Evolutionary conservation across 2,888 invertebrate species (phyloP).

Genomic region (Teinopalpus imperialis): DNA sequence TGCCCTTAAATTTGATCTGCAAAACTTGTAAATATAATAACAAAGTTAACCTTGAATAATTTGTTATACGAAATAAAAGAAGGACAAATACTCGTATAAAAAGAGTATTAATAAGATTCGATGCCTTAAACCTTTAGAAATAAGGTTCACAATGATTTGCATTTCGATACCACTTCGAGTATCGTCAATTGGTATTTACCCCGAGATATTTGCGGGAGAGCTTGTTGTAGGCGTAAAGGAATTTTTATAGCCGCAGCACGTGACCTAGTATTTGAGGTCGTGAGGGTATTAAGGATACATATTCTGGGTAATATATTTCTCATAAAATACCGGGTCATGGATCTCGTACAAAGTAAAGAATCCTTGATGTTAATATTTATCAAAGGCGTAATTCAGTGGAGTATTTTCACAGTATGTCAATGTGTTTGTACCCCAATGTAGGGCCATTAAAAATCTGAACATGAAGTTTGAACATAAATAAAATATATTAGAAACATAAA

Average conservation of each 20-base stretch:
- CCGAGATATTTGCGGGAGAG: conserved; percentile 15
- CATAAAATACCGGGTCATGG: neutral
- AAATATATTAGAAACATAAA: no score
- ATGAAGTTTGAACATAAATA: no score
- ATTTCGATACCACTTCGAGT: neutral
- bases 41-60: conserved; percentile 1
- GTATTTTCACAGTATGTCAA: no score
- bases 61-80: conserved; percentile 4
- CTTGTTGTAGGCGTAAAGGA: conserved; percentile 18
- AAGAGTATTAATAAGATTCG: no score
- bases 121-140: neutral
- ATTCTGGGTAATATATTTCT: conserved; percentile 1
- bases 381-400: no score
- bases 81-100: no score
- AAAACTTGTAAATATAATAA: no score
- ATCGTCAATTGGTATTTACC: conserved; percentile 1
- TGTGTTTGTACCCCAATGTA: no score
- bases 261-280: conserved; percentile 12
- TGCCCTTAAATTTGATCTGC: no score
- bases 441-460: no score
- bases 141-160: neutral
- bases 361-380: no score
- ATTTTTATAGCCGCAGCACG: conserved; percentile 19
- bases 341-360: no score
- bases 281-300: conserved; percentile 14